Conservation (phyloP, 2,113 vertebrate genomes). For the Dromaius novaehollandiae region DNA sequence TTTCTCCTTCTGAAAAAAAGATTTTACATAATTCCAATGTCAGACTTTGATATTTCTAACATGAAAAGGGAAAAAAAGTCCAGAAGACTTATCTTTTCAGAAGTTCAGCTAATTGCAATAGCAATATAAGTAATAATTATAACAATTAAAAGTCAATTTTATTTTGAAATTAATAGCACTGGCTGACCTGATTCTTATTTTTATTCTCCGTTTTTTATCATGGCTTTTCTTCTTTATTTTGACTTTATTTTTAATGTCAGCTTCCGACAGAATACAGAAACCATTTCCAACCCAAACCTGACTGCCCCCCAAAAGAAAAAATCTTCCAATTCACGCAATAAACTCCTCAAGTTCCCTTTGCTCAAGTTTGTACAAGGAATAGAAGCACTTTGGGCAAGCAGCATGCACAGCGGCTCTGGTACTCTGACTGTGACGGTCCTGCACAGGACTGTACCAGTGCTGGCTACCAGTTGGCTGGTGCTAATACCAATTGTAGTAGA, state of each 20-base stretch:
- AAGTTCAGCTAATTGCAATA: not conserved
- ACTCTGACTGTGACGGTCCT: not conserved
- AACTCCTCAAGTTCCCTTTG: not conserved
- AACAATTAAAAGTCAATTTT: not conserved
- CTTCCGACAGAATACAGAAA: not conserved
- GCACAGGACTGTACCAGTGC: not conserved
- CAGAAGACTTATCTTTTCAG: not conserved
- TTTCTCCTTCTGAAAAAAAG: not conserved
- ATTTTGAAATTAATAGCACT: not conserved
- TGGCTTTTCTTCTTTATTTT: not conserved
- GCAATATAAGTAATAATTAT: not conserved
- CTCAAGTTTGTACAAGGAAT: not conserved
- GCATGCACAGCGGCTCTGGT: not conserved
- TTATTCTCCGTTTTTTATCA: not conserved
- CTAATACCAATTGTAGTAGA: too few species aligned
- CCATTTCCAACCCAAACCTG: fast-evolving
- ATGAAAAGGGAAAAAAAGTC: not conserved
- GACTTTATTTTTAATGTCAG: not conserved
- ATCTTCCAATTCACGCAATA: not conserved
- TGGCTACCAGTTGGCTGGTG: not conserved
- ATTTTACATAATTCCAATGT: not conserved
- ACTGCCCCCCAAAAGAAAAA: not conserved
- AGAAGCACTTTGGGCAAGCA: not conserved
- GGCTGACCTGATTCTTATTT: too few species aligned
- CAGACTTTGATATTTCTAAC: not conserved